Base-by-base conservation (phyloP, 2,888 invertebrate genomes). In the Cynaeus angustus region DNA sequence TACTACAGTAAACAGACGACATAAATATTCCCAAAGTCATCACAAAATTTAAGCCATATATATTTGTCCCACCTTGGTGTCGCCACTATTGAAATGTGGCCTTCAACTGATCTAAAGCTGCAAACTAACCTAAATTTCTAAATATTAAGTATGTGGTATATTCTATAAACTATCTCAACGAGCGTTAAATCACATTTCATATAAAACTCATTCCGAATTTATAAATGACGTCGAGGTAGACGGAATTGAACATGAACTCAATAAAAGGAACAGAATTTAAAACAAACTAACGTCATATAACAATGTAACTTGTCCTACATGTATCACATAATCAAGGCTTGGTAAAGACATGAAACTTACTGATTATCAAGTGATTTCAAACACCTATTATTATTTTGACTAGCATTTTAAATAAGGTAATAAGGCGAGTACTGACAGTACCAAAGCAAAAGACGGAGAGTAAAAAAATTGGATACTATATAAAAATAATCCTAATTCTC, bases 271-370 rank as follows among this genome's bases (percentile, higher is more conserved):
- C 4, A 9, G 1, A 33, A 7, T 33, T 33, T 33, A 9, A 33
- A 33, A 28, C 28, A 59, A 46, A 30, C 16, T 12, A 28, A 45
- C 8, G n/a, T n/a, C n/a, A n/a, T n/a, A n/a, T n/a, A n/a, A 59
- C 16, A 59, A 33, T 28, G 3, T 7, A 26, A 37, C 16, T 37
- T n/a, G 53, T 12, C 55, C n/a, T 33, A 33, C 2, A 33, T 33
- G 21, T 62, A 62, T 62, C 62, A 62, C 62, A 62, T 62, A 62
- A 62, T 62, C 38, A 62, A 62, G 62, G 62, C 62, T 48, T 43
- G 38, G 56, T 56, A 14, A n/a, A n/a, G n/a, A n/a, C 21, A 21
- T 21, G 37, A 37, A 14, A 38, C 14, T 14, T n/a, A 30, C 13
- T 13, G 13, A 1, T 21, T 53, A 50, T 28, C 28, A n/a, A 5